Percentiles rank a stretch among this genome's conserved stretches.
Conservation (phyloP, 1,140 invertebrate genomes). For the Drosophila fuyamai region DNA sequence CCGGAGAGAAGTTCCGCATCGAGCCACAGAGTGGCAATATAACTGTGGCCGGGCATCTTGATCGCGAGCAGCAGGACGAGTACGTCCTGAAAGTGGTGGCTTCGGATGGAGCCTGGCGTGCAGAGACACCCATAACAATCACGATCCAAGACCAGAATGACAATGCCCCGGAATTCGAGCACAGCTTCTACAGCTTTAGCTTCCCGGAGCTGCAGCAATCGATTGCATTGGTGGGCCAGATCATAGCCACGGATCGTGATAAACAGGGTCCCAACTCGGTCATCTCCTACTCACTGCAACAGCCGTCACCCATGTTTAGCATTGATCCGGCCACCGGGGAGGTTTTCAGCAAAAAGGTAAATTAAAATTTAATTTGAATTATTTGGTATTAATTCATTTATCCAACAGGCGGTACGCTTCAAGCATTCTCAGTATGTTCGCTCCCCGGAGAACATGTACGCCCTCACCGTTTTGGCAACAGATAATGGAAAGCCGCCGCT, state of each 20-base stretch:
- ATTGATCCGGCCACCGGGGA: conserved; percentile 96
- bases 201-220: conserved; percentile 93
- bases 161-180: conserved; percentile 95
- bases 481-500: conserved; percentile 97
- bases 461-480: conserved; percentile 93
- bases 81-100: conserved; percentile 95
- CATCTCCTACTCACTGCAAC: conserved; percentile 95
- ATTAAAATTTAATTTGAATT: not conserved
- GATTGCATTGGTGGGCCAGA: conserved; percentile 94
- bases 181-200: conserved; percentile 94
- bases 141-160: conserved; percentile 98
- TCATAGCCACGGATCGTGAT: conserved; percentile 94
- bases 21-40: conserved; percentile 95
- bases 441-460: conserved; percentile 95
- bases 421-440: conserved; percentile 91
- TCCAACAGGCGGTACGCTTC: conserved; percentile 87
- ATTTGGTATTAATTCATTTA: not conserved
- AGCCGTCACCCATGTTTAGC: conserved; percentile 95
- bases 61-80: conserved; percentile 95
- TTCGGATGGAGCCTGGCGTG: conserved; percentile 94
- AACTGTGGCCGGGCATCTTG: conserved; percentile 92
- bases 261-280: conserved; percentile 97
- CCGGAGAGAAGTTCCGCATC: conserved; percentile 94
- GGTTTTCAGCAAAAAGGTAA: conserved; percentile 92
- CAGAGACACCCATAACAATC: conserved; percentile 95